Base-by-base conservation (phyloP, 2,797 vertebrate species). In the Crenichthys baileyi region DNA sequence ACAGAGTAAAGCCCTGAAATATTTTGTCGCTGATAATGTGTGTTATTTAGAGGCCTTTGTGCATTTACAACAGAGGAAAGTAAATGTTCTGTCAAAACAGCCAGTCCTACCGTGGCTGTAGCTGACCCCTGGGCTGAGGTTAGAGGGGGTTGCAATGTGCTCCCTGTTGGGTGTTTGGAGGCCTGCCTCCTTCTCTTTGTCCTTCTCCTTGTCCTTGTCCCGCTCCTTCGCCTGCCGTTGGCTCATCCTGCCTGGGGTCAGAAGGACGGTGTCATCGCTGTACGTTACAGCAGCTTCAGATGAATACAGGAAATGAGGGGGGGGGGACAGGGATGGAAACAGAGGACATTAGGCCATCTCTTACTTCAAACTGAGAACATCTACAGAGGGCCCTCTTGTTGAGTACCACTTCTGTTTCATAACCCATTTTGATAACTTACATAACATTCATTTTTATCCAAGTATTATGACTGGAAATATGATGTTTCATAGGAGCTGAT, bases 201-300 rank as follows among this genome's bases (percentile, higher is more conserved):
- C 98, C 93, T 97, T 98, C 78, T 96, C 97, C 83, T 94, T 86
- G 75, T 94, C 93, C 87, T 91, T 93, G 85, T 93, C 93, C 65
- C 88, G 84, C 81, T 94, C 94, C 92, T 97, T 99, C 72, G 92
- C 97, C 91, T 96, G 97, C 70, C 97, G 97, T 86, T 99, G 98
- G 95, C 94, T 99, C 97, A 99, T 99, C 92, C 96, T 99, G 92
- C 94, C 96, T 87, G 97, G 95, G 80, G 96, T 97, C 94, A 97
- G 87, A 93, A 95, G 94, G 84, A 96, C 90, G 79, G 94, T 88
- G 84, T 99, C 97, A 93, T 99, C 98, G 72, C 94, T 91, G 85
- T 91, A 94, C 91, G 94, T 94, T 95, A 97, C 46, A 73, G 93
- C 91, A 93, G 95, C 96, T 95, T 20, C 5, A 73, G 15, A 31